Base-by-base conservation (phyloP, 2,888 invertebrate genomes). In the Crocallis elinguaria region DNA sequence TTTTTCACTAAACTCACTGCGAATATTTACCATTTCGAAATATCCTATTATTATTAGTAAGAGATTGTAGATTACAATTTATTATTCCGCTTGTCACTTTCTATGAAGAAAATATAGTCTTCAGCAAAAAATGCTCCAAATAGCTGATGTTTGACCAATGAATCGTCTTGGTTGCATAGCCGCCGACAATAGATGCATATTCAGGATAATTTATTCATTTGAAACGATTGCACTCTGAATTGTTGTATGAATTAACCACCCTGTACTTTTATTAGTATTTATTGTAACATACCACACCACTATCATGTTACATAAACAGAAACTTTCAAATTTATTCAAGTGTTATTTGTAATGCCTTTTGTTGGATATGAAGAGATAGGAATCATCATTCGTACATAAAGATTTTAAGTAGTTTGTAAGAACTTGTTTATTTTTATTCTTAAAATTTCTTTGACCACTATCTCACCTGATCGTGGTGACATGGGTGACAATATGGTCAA, bases 131-230 rank as follows among this genome's bases (percentile, higher is more conserved):
- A 39, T 27, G 17, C 1, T 27, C 25, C 25, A 44, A 37, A 30
- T 48, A 29, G 12, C 45, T n/a, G n/a, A 23, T 41, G 41, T 27
- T 16, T 45, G 9, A 12, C 13, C 39, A 39, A 39, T 36, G 49
- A 49, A 49, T 49, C 39, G 39, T 29, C 3, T 37, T 36, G 23
- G 19, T 36, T 50, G 49, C 51, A 36, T 51, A 17, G 38, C 57
- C 65, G 60, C 57, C 35, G 41, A 46, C 46, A 49, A 51, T 46
- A 44, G 43, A 25, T 11, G 9, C 19, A 36, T 17, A 5, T 46
- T 32, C 27, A 55, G 57, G 57, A 48, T 77, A 77, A 79, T 74
- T 75, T 73, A 75, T 75, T 73, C 73, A 66, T 66, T 72, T 61
- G 66, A 56, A 68, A 59, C 63, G 60, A 66, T 71, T 71, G 64